Evolutionary conservation across 2,888 invertebrate species (phyloP).

Genomic region (Enoplolaimus lenunculus): DNA sequence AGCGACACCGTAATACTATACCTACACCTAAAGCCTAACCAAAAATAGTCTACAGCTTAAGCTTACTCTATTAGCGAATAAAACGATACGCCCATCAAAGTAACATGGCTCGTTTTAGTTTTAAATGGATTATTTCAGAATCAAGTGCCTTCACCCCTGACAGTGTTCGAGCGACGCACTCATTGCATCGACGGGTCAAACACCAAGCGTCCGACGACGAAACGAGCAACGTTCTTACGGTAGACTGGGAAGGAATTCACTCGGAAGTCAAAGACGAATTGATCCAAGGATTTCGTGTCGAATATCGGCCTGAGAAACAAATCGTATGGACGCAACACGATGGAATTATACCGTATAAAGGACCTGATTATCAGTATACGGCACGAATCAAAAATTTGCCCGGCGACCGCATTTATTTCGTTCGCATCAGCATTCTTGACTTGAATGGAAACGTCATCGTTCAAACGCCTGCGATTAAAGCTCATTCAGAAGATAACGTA

Average conservation of each 20-base stretch:
- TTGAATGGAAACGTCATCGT: slow-evolving; percentile 36
- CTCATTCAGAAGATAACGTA: slow-evolving; percentile 38
- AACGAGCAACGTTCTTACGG: slow-evolving; percentile 35
- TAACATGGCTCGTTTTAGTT: too few relatives aligned
- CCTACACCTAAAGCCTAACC: too few relatives aligned
- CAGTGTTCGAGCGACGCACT: too few relatives aligned
- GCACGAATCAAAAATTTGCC: slow-evolving; percentile 36
- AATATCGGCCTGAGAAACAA: slow-evolving; percentile 36
- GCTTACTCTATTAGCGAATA: too few relatives aligned
- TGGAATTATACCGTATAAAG: slow-evolving; percentile 39
- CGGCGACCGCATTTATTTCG: slow-evolving; percentile 37
- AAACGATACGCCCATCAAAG: too few relatives aligned
- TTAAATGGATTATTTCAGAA: too few relatives aligned
- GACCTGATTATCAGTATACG: slow-evolving; percentile 38
- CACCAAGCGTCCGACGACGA: not conserved
- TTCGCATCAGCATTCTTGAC: slow-evolving; percentile 36
- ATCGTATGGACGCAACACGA: slow-evolving; percentile 36
- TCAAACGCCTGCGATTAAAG: slow-evolving; percentile 39
- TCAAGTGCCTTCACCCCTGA: too few relatives aligned
- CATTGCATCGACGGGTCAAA: too few relatives aligned
- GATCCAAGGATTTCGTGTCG: slow-evolving; percentile 38
- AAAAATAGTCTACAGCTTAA: too few relatives aligned
- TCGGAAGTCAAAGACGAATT: slow-evolving; percentile 27
- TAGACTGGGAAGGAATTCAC: slow-evolving; percentile 41
- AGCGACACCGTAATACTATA: too few relatives aligned